phyloP scores from a whole-genome alignment of 2,113 vertebrate species.

The Pipra filicauda region DNA sequence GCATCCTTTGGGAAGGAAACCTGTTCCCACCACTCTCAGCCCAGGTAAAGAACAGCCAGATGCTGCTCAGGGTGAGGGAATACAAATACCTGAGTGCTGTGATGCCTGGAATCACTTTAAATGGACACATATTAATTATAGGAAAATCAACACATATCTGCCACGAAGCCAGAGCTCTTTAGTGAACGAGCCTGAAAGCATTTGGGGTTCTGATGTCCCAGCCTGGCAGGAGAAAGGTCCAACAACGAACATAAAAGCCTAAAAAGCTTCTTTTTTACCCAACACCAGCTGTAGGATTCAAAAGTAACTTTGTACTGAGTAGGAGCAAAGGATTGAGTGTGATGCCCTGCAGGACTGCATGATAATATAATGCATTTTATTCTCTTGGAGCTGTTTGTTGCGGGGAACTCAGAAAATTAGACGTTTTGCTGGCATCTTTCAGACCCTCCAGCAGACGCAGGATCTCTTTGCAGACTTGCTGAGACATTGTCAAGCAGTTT shows the following conservation, averaged over 20 bases:
- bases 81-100: background rate
- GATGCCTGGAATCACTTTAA: background rate
- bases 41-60: background rate
- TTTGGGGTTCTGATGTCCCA: background rate
- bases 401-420: background rate
- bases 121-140: background rate
- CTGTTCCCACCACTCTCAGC: background rate
- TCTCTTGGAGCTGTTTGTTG: background rate
- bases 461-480: background rate
- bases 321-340: background rate
- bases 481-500: background rate
- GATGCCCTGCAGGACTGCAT: background rate
- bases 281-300: background rate
- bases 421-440: background rate
- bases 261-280: background rate
- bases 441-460: background rate
- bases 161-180: background rate
- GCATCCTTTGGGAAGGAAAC: background rate
- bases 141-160: background rate
- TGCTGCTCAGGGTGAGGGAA: background rate
- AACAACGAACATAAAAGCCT: background rate
- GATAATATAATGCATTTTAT: rapidly evolving
- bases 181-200: background rate
- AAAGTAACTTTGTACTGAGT: background rate
- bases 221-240: background rate